Percentiles rank a stretch among this genome's conserved stretches.
These are phyloP conservation scores for Forbesichthys agassizii DNA, from an alignment of 2,113 vertebrate species.

Conservation along the genomic window DNA sequence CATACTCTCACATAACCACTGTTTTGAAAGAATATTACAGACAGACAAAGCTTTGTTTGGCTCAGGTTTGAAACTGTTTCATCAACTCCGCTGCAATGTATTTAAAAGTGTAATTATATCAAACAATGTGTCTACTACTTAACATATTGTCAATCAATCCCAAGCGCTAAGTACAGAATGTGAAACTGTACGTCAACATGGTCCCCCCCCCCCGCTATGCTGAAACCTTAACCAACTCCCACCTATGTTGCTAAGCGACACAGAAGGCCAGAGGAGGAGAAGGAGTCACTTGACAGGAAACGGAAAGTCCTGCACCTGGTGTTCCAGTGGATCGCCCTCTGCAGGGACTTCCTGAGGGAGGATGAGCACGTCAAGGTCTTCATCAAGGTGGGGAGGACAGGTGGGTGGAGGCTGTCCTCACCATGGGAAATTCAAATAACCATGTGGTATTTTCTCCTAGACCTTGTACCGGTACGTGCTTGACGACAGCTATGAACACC, in stretches of 20 bases:
- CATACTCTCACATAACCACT: not conserved
- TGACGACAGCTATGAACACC: conserved; percentile 94
- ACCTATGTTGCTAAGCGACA: conserved; percentile 92
- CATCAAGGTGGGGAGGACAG: conserved; percentile 83
- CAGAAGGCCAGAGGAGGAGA: conserved; percentile 83
- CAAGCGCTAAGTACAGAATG: not conserved
- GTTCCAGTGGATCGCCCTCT: conserved; percentile 90
- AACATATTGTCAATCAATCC: not conserved
- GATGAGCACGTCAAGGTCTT: conserved; percentile 92
- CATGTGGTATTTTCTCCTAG: conserved; percentile 69
- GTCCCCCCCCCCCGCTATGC: conserved; percentile 15
- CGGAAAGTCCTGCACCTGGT: conserved; percentile 91
- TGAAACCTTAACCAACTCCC: conserved; percentile 81
- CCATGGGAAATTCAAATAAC: conserved; percentile 20
- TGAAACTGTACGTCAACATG: conserved; percentile 4
- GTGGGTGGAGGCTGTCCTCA: conserved; percentile 7
- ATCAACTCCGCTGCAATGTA: not conserved
- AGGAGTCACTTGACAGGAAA: conserved; percentile 87
- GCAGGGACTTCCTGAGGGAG: conserved; percentile 88
- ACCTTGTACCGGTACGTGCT: conserved; percentile 88
- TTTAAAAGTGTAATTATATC: not conserved
- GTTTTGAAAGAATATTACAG: not conserved
- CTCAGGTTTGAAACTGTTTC: conserved; percentile 6
- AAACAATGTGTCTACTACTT: not conserved
- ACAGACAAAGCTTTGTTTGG: not conserved